A percentile compares a stretch with the other conserved stretches of the same genome.
phyloP scores from a whole-genome alignment of 1,140 invertebrate genomes.

The Drosophila tristis region DNA sequence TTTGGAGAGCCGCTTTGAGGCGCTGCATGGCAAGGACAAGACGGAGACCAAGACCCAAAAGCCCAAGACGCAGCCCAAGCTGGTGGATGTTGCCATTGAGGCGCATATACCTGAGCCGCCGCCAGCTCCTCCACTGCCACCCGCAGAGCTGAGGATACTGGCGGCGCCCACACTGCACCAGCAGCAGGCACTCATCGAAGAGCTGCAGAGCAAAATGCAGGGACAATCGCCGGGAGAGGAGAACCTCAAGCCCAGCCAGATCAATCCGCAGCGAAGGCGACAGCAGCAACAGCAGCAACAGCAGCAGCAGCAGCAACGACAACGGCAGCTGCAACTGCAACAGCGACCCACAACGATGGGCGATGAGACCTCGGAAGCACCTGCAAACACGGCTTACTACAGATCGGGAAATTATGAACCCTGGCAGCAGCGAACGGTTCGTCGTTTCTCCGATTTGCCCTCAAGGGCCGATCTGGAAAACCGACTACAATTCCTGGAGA shows the following conservation, averaged over 20 bases:
- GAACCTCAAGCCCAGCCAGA: constrained; percentile 72
- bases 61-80: constrained; percentile 24
- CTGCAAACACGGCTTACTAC: constrained; percentile 81
- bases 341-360: constrained; percentile 71
- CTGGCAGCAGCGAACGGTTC: constrained; percentile 74
- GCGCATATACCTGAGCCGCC: constrained; percentile 62
- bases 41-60: not conserved
- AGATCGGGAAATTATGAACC: constrained; percentile 79
- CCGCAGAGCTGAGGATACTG: constrained; percentile 20
- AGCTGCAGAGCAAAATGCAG: constrained; percentile 72
- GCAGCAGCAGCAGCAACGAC: no score
- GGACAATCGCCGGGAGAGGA: constrained; percentile 64
- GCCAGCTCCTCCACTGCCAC: constrained; percentile 44
- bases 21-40: constrained; percentile 49
- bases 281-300: no score
- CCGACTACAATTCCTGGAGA: constrained; percentile 81
- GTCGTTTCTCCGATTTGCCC: constrained; percentile 83
- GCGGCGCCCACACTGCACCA: constrained; percentile 41
- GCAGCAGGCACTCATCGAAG: constrained; percentile 71
- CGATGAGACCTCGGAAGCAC: constrained; percentile 83
- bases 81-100: constrained; percentile 65
- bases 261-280: constrained; percentile 61
- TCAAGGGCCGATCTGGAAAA: constrained; percentile 82
- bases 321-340: constrained; percentile 21
- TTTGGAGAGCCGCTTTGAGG: constrained; percentile 70